phyloP scores from a whole-genome alignment of 2,113 vertebrate species.

The Otocyon megalotis region DNA sequence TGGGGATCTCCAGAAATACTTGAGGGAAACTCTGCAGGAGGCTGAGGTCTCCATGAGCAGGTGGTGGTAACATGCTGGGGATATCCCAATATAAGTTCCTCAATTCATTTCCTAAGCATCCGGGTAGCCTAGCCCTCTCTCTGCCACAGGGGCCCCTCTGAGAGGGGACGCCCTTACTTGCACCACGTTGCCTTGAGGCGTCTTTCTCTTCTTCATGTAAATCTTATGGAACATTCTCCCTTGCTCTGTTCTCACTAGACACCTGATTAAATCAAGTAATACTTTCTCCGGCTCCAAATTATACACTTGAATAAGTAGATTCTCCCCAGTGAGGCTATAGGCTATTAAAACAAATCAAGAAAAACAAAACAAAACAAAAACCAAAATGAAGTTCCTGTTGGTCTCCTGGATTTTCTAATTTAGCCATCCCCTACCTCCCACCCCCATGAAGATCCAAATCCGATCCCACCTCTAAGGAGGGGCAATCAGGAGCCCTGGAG shows the following conservation, averaged over 20 bases:
- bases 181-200: not conserved
- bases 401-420: not conserved
- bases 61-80: not conserved
- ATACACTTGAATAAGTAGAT: not conserved
- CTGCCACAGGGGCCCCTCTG: not conserved
- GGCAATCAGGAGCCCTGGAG: not conserved
- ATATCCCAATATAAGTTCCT: not conserved
- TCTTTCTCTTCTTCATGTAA: not conserved
- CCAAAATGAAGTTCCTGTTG: not conserved
- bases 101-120: not conserved
- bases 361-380: not conserved
- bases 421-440: accelerated
- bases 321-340: not conserved
- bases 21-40: not conserved
- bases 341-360: not conserved
- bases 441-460: not conserved
- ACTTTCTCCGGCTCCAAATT: not conserved
- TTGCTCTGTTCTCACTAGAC: not conserved
- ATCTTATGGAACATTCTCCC: not conserved
- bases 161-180: not conserved
- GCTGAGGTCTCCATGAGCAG: not conserved
- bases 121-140: not conserved
- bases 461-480: not conserved
- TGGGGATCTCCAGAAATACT: not conserved
- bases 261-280: not conserved